These are phyloP conservation scores for Drosophila falleni DNA, from an alignment of 2,888 invertebrate genomes.

Conservation along the genomic window DNA sequence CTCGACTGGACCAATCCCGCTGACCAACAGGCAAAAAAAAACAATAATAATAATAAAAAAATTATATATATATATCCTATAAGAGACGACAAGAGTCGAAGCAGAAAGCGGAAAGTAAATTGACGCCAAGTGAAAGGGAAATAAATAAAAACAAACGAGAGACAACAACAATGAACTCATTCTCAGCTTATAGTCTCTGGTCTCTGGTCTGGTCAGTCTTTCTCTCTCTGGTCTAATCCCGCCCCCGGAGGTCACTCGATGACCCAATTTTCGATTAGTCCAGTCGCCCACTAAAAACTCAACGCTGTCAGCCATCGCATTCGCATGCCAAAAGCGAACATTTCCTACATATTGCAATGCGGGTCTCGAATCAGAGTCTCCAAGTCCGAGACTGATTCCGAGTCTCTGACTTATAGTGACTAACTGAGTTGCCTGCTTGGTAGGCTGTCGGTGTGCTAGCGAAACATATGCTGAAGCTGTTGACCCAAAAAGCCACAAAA, in stretches of 20 bases:
- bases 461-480: conserved; percentile 76
- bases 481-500: conserved; percentile 80
- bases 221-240: conserved; percentile 22
- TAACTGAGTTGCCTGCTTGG: conserved; percentile 56
- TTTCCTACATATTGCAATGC: conserved; percentile 78
- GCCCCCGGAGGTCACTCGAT: conserved; percentile 38
- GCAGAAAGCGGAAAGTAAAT: conserved; percentile 81
- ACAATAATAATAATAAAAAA: conserved; percentile 54
- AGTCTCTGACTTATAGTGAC: conserved; percentile 9
- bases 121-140: conserved; percentile 80
- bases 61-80: conserved; percentile 30
- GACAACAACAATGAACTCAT: conserved; percentile 54
- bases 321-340: conserved; percentile 76
- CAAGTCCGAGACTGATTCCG: background rate
- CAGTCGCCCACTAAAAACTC: conserved; percentile 53
- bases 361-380: conserved; percentile 42
- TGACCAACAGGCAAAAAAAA: conserved; percentile 13
- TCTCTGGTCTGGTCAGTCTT: conserved; percentile 49
- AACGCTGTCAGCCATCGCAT: conserved; percentile 43
- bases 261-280: conserved; percentile 57
- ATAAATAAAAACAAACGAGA: conserved; percentile 65
- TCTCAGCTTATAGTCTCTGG: conserved; percentile 39
- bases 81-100: conserved; percentile 42
- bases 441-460: conserved; percentile 68
- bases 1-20: conserved; percentile 62